Base-by-base conservation (phyloP, 2,888 invertebrate genomes). In the Aphelenchoides bicaudatus region DNA sequence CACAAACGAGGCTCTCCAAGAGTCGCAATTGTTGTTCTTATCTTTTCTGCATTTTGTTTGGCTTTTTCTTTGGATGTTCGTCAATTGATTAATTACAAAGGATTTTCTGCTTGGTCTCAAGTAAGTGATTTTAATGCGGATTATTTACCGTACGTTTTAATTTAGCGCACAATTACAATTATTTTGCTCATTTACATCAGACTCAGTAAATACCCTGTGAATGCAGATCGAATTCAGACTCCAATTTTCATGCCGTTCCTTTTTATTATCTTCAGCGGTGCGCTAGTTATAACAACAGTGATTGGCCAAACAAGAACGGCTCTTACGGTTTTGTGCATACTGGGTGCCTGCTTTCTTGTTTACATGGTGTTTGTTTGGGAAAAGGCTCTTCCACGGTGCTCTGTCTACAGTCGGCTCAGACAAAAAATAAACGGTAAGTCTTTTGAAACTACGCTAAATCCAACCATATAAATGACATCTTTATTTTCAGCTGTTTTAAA, bases 91-190 rank as follows among this genome's bases (percentile, higher is more conserved):
- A 70, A 70, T 58, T 76, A 74, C 58, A 70, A 73, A 5, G 70
- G 71, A 5, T 75, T 76, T 47, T 68, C 72, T 2, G 71, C 72
- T 51, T 77, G 77, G 77, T 67, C 70, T n/a, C 73, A 78, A 48
- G n/a, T n/a, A n/a, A n/a, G n/a, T n/a, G n/a, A n/a, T n/a, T n/a
- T n/a, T n/a, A n/a, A n/a, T n/a, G n/a, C n/a, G n/a, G n/a, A n/a
- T n/a, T n/a, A n/a, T n/a, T n/a, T n/a, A n/a, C n/a, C n/a, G n/a
- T n/a, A n/a, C n/a, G n/a, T n/a, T n/a, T n/a, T n/a, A n/a, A n/a
- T n/a, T n/a, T n/a, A n/a, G n/a, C 58, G 77, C 19, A 68, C 69
- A 2, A 63, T 72, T 53, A 76, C 75, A 23, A 75, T 77, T 68
- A 46, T 66, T n/a, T 72, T 72, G 16, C 60, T 77, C n/a, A 50